Percentiles rank a stretch among this genome's conserved stretches.
Conservation (phyloP, 1,140 invertebrate species). For the Brachionus sp. region DNA sequence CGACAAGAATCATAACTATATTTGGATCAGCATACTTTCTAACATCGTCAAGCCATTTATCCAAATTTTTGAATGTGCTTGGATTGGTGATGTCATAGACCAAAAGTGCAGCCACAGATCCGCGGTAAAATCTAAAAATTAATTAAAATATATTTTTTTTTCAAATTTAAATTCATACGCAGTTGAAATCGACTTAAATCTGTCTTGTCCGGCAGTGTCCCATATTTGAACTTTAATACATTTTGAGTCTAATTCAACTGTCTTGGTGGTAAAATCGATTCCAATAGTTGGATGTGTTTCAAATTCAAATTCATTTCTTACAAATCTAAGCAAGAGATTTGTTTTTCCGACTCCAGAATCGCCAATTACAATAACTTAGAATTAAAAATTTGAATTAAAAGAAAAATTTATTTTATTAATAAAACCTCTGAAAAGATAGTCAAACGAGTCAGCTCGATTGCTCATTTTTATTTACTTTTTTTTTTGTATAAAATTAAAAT, state of each 20-base stretch:
- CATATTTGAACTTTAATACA: conserved; percentile 73
- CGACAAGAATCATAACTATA: conserved; percentile 96
- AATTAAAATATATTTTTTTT: conserved; percentile 62
- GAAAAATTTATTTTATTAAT: background rate
- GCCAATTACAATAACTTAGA: conserved; percentile 93
- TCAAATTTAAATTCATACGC: conserved; percentile 71
- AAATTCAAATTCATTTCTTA: conserved; percentile 99
- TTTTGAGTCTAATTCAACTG: conserved; percentile 58
- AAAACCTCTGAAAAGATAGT: background rate
- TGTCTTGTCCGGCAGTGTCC: conserved; percentile 90
- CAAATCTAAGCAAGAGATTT: conserved; percentile 96
- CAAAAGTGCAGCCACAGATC: conserved; percentile 83
- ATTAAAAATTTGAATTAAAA: background rate
- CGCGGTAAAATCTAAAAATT: conserved; percentile 61
- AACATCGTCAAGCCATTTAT: conserved; percentile 98
- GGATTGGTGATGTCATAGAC: conserved; percentile 87
- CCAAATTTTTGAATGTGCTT: conserved; percentile 97
- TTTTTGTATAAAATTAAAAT: background rate
- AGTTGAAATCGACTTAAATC: conserved; percentile 82
- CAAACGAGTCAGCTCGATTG: background rate
- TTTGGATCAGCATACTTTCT: conserved; percentile 94
- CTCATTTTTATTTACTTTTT: background rate
- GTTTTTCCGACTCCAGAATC: conserved; percentile 99
- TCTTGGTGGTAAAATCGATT: conserved; percentile 93
- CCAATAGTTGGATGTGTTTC: conserved; percentile 99